Percentiles rank a stretch among this genome's conserved stretches.
These are phyloP conservation scores for Hydrotaea cyrtoneurina DNA, from an alignment of 2,888 invertebrate species.

Conservation along the genomic window DNA sequence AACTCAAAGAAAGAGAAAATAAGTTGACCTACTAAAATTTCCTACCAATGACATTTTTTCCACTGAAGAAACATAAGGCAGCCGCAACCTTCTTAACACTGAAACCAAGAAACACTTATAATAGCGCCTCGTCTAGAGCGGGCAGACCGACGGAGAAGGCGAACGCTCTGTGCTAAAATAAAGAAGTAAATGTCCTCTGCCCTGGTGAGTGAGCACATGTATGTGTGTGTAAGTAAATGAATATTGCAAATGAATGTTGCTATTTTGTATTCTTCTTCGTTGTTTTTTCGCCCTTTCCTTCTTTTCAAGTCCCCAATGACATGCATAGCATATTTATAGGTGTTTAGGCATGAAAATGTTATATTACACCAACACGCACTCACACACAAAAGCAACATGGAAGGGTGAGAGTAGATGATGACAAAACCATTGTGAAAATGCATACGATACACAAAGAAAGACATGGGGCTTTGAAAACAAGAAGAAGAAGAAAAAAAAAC, in stretches of 20 bases:
- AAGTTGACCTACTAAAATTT: slow-evolving; percentile 5
- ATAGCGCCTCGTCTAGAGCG: not conserved
- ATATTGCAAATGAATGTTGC: not conserved
- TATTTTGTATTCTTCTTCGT: slow-evolving; percentile 2
- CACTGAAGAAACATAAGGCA: too few relatives aligned
- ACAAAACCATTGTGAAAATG: not conserved
- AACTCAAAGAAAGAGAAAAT: not conserved
- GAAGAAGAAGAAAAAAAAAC: too few relatives aligned
- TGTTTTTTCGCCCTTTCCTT: not conserved
- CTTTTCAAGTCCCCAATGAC: slow-evolving; percentile 41
- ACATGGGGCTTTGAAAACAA: not conserved
- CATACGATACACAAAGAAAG: not conserved
- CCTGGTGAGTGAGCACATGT: not conserved
- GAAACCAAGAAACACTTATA: not conserved
- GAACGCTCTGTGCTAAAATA: not conserved
- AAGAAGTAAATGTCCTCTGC: not conserved
- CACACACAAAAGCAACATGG: not conserved
- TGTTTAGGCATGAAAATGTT: slow-evolving; percentile 50
- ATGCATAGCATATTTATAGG: slow-evolving; percentile 66
- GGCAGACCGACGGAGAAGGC: not conserved
- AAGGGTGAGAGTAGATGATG: not conserved
- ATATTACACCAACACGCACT: not conserved
- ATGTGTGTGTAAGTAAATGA: not conserved
- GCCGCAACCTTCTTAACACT: not conserved
- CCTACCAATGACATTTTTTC: not conserved